Conservation (phyloP, 2,113 vertebrate species). For the Hemiprocne comata region DNA sequence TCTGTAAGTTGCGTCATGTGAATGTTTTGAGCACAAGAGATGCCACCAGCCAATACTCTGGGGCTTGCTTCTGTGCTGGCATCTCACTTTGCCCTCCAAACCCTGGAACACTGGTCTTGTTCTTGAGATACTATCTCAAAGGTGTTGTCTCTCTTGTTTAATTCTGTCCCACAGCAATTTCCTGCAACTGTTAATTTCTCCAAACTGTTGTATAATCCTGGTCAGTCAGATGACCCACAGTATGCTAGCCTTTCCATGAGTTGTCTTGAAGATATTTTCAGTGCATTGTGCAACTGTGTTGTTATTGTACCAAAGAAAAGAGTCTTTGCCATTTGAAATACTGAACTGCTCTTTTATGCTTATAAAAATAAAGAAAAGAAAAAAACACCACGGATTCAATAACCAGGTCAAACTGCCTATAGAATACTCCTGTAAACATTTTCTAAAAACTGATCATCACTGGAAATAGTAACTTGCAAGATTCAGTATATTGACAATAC, state of each 20-base stretch:
- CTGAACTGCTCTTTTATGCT: not conserved
- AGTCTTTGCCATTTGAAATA: not conserved
- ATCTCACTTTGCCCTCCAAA: not conserved
- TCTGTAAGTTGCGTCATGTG: fast-evolving
- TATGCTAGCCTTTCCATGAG: not conserved
- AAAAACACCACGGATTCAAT: not conserved
- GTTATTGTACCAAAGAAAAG: not conserved
- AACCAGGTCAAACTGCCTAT: not conserved
- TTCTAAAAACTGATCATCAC: not conserved
- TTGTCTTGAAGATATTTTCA: not conserved
- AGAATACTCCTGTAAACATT: not conserved
- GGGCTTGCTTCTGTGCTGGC: not conserved
- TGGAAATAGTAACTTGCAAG: not conserved
- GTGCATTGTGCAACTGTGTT: not conserved
- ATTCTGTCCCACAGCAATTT: not conserved
- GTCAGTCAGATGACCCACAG: not conserved
- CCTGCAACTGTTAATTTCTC: not conserved
- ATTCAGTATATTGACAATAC: not conserved
- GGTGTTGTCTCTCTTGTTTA: not conserved
- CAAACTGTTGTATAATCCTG: not conserved
- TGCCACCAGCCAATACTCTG: not conserved
- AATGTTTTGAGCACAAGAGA: not conserved
- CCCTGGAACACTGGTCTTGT: not conserved
- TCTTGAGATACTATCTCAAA: not conserved
- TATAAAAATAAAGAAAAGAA: not conserved